A percentile compares a stretch with the other conserved stretches of the same genome.
These are phyloP conservation scores for Pangasianodon gigas DNA, from an alignment of 2,113 vertebrate species.

Conservation along the genomic window DNA sequence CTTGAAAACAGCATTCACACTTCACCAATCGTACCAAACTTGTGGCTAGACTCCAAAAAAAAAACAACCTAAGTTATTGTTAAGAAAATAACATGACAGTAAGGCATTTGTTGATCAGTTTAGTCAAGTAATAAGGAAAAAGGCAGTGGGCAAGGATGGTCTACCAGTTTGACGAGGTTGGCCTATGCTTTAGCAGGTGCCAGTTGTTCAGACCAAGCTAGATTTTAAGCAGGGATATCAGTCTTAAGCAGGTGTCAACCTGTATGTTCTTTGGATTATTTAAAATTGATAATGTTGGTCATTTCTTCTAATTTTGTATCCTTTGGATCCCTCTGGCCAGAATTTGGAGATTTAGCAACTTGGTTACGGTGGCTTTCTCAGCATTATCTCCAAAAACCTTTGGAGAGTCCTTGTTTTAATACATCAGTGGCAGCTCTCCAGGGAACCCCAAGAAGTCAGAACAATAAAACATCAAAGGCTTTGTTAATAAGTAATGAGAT, in stretches of 20 bases:
- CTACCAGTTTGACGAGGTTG: background rate
- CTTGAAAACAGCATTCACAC: background rate
- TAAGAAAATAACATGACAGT: background rate
- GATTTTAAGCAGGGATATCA: background rate
- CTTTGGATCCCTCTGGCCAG: background rate
- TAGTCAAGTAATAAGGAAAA: background rate
- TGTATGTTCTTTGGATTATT: background rate
- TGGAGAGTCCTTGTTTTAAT: constrained; percentile 28
- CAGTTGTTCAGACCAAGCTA: background rate
- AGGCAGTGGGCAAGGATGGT: background rate
- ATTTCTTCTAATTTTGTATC: background rate
- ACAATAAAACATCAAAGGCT: constrained; percentile 51
- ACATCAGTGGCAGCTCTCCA: constrained; percentile 34
- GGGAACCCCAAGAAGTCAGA: constrained; percentile 38
- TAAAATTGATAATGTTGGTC: background rate
- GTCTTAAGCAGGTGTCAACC: background rate
- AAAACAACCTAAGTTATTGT: too few relatives aligned
- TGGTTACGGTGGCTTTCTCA: background rate
- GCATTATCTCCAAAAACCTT: constrained; percentile 37
- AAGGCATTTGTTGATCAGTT: background rate
- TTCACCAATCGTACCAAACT: background rate
- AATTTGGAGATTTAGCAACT: constrained; percentile 30
- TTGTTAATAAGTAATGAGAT: constrained; percentile 53
- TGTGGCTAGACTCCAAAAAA: background rate
- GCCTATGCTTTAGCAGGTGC: background rate